Base-by-base conservation (phyloP, 1,140 invertebrate genomes). In the Dendrolimus punctatus region DNA sequence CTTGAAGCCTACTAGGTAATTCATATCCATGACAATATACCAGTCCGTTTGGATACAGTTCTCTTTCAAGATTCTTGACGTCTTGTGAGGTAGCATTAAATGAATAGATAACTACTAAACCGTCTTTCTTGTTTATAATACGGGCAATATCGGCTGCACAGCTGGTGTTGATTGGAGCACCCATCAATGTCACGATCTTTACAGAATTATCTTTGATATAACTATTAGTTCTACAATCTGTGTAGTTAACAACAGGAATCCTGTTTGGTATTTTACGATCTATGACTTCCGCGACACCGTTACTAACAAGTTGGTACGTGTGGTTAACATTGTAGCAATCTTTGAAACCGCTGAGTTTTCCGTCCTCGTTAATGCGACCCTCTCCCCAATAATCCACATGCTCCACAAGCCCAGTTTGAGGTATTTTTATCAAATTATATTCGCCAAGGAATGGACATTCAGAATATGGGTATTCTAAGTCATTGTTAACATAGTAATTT, bases 341-440 rank as follows among this genome's bases (percentile, higher is more conserved):
- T 0, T 57, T 23, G 42, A 64, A 69, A 4, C 66, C 66, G 8
- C 55, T 64, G 40, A 38, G 6, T 5, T 58, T 61, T 5, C 36
- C 42, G 4, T 43, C 2, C 2, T 40, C 23, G 6, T 46, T 23
- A 9, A 69, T 69, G 46, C 50, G 55, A 6, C 67, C 64, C 46
- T 70, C 67, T 1, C 67, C 67, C 67, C 67, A 70, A 45, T 70
- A 70, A 49, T 70, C 64, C 0, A 70, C 59, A 39, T 61, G 57
- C 4, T 66, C 64, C 3, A 66, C 42, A 1, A 64, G 23, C 43
- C 50, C 52, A 23, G 45, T 43, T 1, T 23, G 23, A n/a, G 67
- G 67, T 39, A 70, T 45, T 51, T 58, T 62, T 1, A 62, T 49
- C 37, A 70, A 38, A 44, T 62, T 55, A 39, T 70, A 70, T 42